Conservation (phyloP, 2,797 vertebrate species). For the Morelia viridis region DNA sequence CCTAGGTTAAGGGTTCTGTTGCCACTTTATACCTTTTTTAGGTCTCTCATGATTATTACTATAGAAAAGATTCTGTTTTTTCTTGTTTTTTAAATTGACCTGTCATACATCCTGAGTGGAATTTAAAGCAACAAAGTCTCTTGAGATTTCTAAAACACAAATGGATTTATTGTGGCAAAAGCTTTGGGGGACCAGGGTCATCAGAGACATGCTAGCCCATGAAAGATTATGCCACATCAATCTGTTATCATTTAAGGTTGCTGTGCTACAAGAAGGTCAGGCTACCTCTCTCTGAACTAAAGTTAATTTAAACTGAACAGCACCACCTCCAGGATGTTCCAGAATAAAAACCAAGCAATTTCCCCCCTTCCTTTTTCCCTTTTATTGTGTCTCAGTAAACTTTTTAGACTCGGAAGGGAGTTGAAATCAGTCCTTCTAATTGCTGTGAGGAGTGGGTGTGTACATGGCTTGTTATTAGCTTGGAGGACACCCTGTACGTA, state of each 20-base stretch:
- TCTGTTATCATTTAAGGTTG: not conserved
- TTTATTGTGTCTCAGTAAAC: not conserved
- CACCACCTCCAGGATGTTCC: slow-evolving; percentile 3
- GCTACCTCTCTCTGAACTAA: not conserved
- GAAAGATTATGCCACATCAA: not conserved
- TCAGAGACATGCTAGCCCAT: not conserved
- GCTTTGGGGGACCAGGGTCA: not conserved
- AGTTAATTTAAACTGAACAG: not conserved
- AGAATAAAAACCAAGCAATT: not conserved
- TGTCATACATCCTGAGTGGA: not conserved
- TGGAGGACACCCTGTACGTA: not conserved
- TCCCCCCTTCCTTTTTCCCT: not conserved
- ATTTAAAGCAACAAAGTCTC: not conserved
- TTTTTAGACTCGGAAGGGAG: not conserved
- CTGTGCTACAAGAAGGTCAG: not conserved
- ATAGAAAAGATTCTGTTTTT: not conserved
- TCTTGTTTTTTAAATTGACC: not conserved
- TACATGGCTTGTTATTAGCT: not conserved
- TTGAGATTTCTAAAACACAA: not conserved
- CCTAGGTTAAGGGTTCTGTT: too few relatives aligned
- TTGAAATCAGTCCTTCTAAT: not conserved
- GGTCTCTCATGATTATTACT: not conserved
- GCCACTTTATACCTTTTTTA: not conserved
- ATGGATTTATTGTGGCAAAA: not conserved
- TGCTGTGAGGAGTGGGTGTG: not conserved